Base-by-base conservation (phyloP, 1,140 invertebrate genomes). In the Drosophila kepulauana region DNA sequence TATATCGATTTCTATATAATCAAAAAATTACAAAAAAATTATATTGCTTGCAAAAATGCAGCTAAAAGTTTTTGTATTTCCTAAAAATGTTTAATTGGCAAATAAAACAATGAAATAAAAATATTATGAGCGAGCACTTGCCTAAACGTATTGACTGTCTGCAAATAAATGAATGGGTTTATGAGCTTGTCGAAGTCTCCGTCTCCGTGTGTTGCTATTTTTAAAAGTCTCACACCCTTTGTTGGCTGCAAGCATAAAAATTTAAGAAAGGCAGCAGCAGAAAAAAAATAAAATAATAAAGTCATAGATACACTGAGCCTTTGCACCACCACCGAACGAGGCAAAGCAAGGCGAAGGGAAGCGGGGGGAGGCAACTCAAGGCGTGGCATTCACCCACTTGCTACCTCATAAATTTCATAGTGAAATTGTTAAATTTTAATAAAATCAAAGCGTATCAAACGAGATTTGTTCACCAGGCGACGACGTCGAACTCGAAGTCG, bases 361-460 rank as follows among this genome's bases (percentile, higher is more conserved):
- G 20, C 20, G 3, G 35, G 2, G 30, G 30, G 30, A 33, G 30
- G 30, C 30, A 5, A 8, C 6, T 1, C 7, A 1, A 6, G 30
- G 30, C 8, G 28, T 8, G 10, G 28, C 20, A 15, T 30, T 69
- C 48, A 54, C 56, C 64, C 73, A 65, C 52, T 58, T 71, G 68
- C 30, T 49, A 77, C 67, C 69, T 78, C 84, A 88, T 88, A 88
- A 88, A 88, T 88, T 88, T 84, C 78, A 84, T 84, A 84, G 85
- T 52, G 78, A 84, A 81, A 89, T 88, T 84, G 85, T 89, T 88
- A 88, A 88, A 88, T 81, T 88, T 88, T 88, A 88, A 88, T 88
- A 88, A 88, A 88, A 88, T 88, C 84, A 88, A 88, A 89, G 84
- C 84, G 84, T 88, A 88, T 89, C 84, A 84, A 89, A 88, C 78